phyloP scores from a whole-genome alignment of 2,797 vertebrate genomes.

The Oreochromis grahami region DNA sequence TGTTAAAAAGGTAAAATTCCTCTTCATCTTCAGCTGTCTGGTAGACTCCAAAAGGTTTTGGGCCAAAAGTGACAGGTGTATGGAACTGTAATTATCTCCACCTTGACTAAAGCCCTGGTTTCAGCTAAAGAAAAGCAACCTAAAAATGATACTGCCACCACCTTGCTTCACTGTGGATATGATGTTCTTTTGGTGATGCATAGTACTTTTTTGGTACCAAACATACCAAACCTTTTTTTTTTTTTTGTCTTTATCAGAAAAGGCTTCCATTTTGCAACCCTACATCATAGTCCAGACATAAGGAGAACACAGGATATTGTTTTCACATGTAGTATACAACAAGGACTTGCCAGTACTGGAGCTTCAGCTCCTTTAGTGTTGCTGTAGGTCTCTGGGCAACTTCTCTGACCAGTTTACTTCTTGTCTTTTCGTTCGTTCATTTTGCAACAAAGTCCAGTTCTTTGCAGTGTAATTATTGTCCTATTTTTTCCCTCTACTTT shows the following conservation, averaged over 20 bases:
- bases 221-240: accelerated
- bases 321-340: background rate
- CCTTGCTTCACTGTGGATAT: background rate
- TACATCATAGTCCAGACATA: background rate
- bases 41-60: background rate
- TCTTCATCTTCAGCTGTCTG: background rate
- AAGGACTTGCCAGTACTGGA: background rate
- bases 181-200: background rate
- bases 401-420: background rate
- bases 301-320: background rate
- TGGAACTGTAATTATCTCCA: background rate
- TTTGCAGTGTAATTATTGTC: background rate
- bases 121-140: background rate
- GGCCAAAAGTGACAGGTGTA: background rate
- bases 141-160: background rate
- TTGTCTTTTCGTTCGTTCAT: background rate
- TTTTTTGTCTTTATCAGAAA: background rate
- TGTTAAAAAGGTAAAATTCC: background rate
- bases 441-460: background rate
- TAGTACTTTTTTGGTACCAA: background rate
- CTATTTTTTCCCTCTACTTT: background rate
- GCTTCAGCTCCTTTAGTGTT: background rate
- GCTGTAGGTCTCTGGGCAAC: background rate
- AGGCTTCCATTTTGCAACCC: background rate
- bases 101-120: background rate